phyloP scores from a whole-genome alignment of 35 echinoderm and acorn worm species.

The Acanthaster planci region DNA sequence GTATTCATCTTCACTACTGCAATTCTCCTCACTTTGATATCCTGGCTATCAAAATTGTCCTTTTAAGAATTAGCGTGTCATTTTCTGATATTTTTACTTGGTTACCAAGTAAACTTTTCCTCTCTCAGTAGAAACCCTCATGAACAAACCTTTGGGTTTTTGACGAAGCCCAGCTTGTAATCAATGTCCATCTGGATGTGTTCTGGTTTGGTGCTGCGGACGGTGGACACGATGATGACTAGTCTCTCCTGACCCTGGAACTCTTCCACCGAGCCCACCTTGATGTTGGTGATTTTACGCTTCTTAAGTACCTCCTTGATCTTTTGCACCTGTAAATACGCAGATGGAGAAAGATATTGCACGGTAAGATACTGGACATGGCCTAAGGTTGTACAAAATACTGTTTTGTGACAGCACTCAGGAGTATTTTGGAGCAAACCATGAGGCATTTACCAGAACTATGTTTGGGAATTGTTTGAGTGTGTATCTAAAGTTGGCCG shows the following conservation, averaged over 20 bases:
- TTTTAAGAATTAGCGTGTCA: too few relatives aligned
- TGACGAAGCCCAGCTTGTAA: constrained; percentile 88
- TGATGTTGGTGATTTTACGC: constrained; percentile 67
- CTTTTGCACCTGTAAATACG: constrained; percentile 71
- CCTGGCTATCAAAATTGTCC: too few relatives aligned
- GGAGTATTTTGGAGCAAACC: background rate
- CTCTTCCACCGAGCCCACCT: constrained; percentile 98
- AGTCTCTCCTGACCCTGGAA: constrained; percentile 95
- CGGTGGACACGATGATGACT: constrained; percentile 95
- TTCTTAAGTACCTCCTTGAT: constrained; percentile 68
- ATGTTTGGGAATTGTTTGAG: background rate
- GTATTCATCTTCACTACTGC: too few relatives aligned
- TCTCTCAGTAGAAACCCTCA: too few relatives aligned
- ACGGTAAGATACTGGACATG: too few relatives aligned
- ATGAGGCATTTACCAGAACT: background rate
- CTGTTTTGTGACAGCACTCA: background rate
- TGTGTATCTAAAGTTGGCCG: background rate
- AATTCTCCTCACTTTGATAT: too few relatives aligned
- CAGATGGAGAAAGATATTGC: background rate
- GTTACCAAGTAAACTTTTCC: too few relatives aligned
- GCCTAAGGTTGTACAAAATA: background rate
- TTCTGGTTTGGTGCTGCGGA: constrained; percentile 88
- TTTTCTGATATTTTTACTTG: too few relatives aligned
- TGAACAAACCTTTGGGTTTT: constrained; percentile 81
- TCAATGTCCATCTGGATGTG: constrained; percentile 83